phyloP scores from a whole-genome alignment of 2,888 invertebrate genomes.

The Exocentrus adspersus region DNA sequence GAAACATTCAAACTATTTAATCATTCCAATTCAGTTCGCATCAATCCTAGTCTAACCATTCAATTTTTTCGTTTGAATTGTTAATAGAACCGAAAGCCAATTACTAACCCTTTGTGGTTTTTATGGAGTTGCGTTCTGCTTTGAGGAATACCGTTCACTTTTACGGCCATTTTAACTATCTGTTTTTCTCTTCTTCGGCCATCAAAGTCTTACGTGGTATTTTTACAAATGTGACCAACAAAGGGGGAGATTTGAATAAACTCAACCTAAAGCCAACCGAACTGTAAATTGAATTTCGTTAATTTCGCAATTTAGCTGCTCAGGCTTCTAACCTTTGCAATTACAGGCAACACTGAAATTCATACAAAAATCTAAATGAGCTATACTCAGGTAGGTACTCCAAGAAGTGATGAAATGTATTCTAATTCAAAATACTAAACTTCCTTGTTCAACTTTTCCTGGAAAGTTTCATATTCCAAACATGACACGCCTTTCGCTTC shows the following conservation, averaged over 20 bases:
- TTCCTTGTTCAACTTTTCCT: too few relatives aligned
- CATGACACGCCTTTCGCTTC: neutral
- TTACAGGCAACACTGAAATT: neutral
- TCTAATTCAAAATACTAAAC: too few relatives aligned
- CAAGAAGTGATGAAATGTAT: too few relatives aligned
- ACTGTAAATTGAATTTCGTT: constrained; percentile 31
- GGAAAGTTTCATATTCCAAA: too few relatives aligned
- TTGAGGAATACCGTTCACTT: constrained; percentile 16
- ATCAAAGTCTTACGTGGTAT: constrained; percentile 28
- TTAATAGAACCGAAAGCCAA: constrained; percentile 22
- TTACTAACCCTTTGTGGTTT: constrained; percentile 24
- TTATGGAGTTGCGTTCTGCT: neutral
- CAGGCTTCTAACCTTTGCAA: neutral
- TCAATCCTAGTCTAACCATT: too few relatives aligned
- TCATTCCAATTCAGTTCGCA: too few relatives aligned
- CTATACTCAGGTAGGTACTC: too few relatives aligned
- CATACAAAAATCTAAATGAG: too few relatives aligned
- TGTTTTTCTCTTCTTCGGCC: constrained; percentile 22
- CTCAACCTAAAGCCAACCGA: constrained; percentile 18
- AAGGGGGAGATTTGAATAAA: constrained; percentile 28
- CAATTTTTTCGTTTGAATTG: constrained; percentile 23
- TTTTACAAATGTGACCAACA: constrained; percentile 21
- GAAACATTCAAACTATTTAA: too few relatives aligned
- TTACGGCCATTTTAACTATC: constrained; percentile 25
- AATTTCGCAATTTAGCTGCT: constrained; percentile 21